These are phyloP conservation scores for Hyperopisus bebe DNA, from an alignment of 2,113 vertebrate genomes.

Conservation along the genomic window DNA sequence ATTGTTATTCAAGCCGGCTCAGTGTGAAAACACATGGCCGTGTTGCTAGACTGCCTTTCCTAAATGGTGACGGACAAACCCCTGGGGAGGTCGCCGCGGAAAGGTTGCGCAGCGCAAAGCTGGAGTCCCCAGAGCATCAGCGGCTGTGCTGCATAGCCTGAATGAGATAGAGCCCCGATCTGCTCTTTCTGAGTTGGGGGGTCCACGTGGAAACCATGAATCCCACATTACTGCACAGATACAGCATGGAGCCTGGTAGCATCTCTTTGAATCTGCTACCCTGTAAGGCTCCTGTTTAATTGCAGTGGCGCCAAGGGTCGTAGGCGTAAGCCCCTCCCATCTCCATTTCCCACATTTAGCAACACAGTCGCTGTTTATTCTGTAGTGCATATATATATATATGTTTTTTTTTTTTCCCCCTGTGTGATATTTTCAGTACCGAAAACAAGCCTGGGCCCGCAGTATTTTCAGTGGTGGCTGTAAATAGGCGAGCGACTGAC, in stretches of 20 bases:
- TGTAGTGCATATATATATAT: not conserved
- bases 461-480: not conserved
- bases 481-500: not conserved
- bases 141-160: not conserved
- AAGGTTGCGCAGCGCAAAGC: not conserved
- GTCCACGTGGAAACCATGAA: not conserved
- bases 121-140: not conserved
- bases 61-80: not conserved
- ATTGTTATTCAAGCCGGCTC: not conserved
- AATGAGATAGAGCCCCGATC: not conserved
- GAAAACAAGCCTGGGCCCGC: not conserved
- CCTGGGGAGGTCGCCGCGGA: not conserved
- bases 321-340: not conserved
- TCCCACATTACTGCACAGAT: not conserved
- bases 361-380: not conserved
- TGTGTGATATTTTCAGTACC: not conserved
- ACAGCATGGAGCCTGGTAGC: not conserved
- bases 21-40: not conserved
- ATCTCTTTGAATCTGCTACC: not conserved
- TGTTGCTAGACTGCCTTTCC: not conserved
- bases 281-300: not conserved
- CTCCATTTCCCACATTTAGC: not conserved
- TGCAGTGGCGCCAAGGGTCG: not conserved
- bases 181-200: not conserved
- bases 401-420: not conserved